These are phyloP conservation scores for Scaptomyza caliginosa DNA, from an alignment of 2,888 invertebrate species.

Conservation along the genomic window DNA sequence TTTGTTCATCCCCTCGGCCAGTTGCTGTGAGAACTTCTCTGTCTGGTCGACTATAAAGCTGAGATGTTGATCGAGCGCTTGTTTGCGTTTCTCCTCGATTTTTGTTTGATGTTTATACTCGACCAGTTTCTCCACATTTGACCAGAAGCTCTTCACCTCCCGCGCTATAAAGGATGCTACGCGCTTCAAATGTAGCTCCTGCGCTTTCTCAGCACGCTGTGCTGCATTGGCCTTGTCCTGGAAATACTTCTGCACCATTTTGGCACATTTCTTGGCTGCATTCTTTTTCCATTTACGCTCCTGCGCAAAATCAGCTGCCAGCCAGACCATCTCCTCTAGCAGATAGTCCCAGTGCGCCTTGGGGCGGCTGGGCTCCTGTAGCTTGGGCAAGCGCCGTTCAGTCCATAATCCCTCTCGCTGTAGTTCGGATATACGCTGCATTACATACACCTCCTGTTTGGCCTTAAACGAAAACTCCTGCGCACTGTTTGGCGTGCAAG, in stretches of 20 bases:
- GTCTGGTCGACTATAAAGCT: constrained; percentile 99
- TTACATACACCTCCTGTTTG: constrained; percentile 96
- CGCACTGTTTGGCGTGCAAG: constrained; percentile 64
- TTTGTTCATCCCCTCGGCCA: constrained; percentile 93
- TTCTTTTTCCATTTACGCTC: constrained; percentile 99
- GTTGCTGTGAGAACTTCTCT: constrained; percentile 96
- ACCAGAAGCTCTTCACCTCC: constrained; percentile 97
- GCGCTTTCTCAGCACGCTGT: constrained; percentile 95
- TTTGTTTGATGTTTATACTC: constrained; percentile 96
- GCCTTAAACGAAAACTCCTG: constrained; percentile 91
- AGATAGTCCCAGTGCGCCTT: constrained; percentile 99
- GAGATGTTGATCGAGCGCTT: constrained; percentile 97
- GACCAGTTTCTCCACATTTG: constrained; percentile 97
- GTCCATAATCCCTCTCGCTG: constrained; percentile 98
- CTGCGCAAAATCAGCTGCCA: constrained; percentile 98
- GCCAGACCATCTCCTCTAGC: constrained; percentile 99
- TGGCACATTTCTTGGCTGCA: constrained; percentile 95
- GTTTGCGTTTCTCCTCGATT: constrained; percentile 96
- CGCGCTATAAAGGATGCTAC: constrained; percentile 96
- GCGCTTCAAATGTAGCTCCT: constrained; percentile 92
- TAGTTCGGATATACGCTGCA: constrained; percentile 95
- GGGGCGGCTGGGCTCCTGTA: constrained; percentile 93
- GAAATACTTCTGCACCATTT: constrained; percentile 95
- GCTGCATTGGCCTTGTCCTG: constrained; percentile 95
- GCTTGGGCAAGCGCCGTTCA: constrained; percentile 94